Conservation (phyloP, 2,113 vertebrate genomes). For the Cynopterus brachyotis region DNA sequence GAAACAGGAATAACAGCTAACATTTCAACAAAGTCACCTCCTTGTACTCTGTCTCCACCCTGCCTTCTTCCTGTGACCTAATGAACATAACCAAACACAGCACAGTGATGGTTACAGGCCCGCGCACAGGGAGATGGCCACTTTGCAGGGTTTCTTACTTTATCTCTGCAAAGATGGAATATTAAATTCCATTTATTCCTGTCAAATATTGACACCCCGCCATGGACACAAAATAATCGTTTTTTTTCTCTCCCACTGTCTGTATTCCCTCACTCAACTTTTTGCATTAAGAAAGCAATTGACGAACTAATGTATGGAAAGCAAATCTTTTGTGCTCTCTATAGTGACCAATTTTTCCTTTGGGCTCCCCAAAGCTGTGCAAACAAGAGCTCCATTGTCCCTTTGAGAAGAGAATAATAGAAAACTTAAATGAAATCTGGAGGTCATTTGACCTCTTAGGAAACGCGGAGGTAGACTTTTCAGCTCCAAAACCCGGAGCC, state of each 20-base stretch:
- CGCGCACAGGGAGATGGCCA: conserved; percentile 9
- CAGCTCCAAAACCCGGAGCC: conserved; percentile 56
- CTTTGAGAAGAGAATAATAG: conserved; percentile 84
- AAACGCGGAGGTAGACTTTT: conserved; percentile 78
- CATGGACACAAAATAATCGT: conserved; percentile 81
- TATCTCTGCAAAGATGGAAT: conserved; percentile 77
- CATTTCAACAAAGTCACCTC: background rate
- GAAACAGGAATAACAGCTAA: background rate
- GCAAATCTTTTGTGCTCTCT: conserved; percentile 83
- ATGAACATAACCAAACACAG: background rate
- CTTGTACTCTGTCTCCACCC: background rate
- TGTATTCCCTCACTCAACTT: conserved; percentile 74
- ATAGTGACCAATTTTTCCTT: conserved; percentile 85
- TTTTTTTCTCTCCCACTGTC: conserved; percentile 23
- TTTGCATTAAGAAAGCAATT: conserved; percentile 83
- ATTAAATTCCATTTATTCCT: conserved; percentile 82
- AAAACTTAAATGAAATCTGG: conserved; percentile 87
- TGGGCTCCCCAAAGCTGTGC: conserved; percentile 85
- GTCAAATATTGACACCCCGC: conserved; percentile 83
- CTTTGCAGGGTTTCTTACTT: conserved; percentile 68
- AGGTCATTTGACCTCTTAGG: conserved; percentile 83
- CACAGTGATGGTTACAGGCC: conserved; percentile 1
- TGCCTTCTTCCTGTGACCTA: background rate
- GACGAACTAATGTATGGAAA: conserved; percentile 86
- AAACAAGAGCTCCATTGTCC: conserved; percentile 86